phyloP scores from a whole-genome alignment of 2,888 invertebrate genomes.

The Ophioninae sp. region DNA sequence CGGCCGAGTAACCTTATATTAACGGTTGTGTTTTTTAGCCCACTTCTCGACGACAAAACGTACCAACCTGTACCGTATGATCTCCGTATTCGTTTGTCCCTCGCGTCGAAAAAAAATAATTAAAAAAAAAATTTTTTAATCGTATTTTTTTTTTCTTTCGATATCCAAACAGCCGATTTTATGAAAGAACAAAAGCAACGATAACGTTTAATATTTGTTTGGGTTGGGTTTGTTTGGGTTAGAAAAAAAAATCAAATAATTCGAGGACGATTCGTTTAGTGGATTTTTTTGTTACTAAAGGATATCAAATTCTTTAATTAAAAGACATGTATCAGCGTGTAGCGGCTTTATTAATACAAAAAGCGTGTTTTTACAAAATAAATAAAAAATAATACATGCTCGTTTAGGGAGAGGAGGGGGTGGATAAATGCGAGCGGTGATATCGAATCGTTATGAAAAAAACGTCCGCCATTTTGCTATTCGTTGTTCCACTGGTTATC shows the following conservation, averaged over 20 bases:
- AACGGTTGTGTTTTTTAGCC: slow-evolving; percentile 14
- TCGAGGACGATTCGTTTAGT: too few species aligned
- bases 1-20: slow-evolving; percentile 71
- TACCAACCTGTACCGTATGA: slow-evolving; percentile 1
- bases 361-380: slow-evolving; percentile 79
- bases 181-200: too few species aligned
- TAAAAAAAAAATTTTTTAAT: too few species aligned
- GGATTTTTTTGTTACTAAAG: too few species aligned
- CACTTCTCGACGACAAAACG: slow-evolving; percentile 2
- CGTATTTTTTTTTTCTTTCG: too few species aligned
- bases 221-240: too few species aligned
- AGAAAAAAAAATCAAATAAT: too few species aligned
- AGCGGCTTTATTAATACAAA: slow-evolving; percentile 80
- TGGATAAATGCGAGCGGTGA: slow-evolving; percentile 47
- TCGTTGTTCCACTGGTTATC: slow-evolving; percentile 24
- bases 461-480: slow-evolving; percentile 23
- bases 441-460: slow-evolving; percentile 39
- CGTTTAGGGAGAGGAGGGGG: slow-evolving; percentile 49
- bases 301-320: neutral
- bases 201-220: too few species aligned
- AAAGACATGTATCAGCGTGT: slow-evolving; percentile 51
- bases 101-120: too few species aligned
- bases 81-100: too few species aligned
- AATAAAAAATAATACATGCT: slow-evolving; percentile 77
- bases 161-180: too few species aligned